Conservation (phyloP, 2,888 invertebrate species). For the Yponomeuta cagnagella region DNA sequence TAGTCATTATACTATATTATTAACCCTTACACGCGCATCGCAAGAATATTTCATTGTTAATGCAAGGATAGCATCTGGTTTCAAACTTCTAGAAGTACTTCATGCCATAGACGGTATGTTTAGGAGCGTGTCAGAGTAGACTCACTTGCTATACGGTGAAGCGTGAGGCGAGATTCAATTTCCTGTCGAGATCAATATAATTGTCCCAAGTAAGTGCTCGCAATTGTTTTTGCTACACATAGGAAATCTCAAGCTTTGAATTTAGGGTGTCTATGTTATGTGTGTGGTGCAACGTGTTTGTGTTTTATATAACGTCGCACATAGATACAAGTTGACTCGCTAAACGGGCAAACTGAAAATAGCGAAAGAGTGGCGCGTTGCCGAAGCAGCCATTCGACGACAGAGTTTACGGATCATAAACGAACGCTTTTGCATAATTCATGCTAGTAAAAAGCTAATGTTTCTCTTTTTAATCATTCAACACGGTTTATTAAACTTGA, state of each 20-base stretch:
- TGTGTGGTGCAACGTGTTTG: not conserved
- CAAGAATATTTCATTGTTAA: no score
- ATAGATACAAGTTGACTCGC: constrained; percentile 17
- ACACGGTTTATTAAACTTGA: constrained; percentile 66
- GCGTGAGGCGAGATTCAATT: not conserved
- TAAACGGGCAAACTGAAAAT: constrained; percentile 39
- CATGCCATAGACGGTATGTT: not conserved
- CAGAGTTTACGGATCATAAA: constrained; percentile 68
- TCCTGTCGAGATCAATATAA: not conserved
- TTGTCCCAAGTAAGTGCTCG: constrained; percentile 1
- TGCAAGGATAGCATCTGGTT: no score
- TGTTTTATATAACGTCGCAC: not conserved
- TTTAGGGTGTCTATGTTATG: not conserved
- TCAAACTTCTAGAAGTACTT: no score
- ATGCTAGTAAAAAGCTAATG: constrained; percentile 70
- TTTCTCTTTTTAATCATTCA: constrained; percentile 73
- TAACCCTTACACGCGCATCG: no score
- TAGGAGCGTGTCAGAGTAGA: not conserved
- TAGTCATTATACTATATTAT: constrained; percentile 13
- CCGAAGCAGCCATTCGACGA: constrained; percentile 41
- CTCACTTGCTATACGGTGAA: not conserved
- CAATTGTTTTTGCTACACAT: not conserved
- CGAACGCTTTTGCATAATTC: constrained; percentile 71
- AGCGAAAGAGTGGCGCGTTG: constrained; percentile 19
- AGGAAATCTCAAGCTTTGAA: not conserved